Base-by-base conservation (phyloP, 2,113 vertebrate species). In the Chionomys nivalis region DNA sequence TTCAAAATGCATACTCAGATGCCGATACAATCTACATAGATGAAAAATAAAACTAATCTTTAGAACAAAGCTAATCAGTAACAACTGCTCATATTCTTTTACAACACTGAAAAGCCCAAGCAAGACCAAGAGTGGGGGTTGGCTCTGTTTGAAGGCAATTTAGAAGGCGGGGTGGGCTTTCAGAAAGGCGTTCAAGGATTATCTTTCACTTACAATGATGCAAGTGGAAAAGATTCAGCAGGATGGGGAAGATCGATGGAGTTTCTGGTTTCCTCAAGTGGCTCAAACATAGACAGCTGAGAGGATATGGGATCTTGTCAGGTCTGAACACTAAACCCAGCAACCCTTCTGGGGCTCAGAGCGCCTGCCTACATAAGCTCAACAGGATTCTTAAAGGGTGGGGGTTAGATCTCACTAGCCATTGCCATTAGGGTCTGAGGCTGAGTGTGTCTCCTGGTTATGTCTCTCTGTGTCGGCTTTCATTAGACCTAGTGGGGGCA, bases 341-440 rank as follows among this genome's bases (percentile, higher is more conserved):
- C 42, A 86, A 28, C 12, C 1, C 9, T 4, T 72, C 28, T 49
- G 36, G n/a, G 55, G 17, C 55, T 78, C 26, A 72, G 31, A 36
- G 42, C 4, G 9, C 26, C 3, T 26, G 1, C 2, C 7, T 1
- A 3, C 31, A 66, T 1, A 42, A 26, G 5, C 5, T 17, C 24
- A 33, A 55, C 49, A 42, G 31, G 7, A 77, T 33, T 42, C 83
- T 26, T 2, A 21, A 58, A 26, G 33, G 36, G 49, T 6, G 5
- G n/a, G 5, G 5, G 0, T 7, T 3, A 39, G 42, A 42, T 16
- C 7, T 8, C 63, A 31, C 24, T 14, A n/a, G 28, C 61, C 14
- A 58, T n/a, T 66, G 10, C 44, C 7, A 3, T 28, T 16, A 49
- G 14, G 12, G 0, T 44, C 58, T 36, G 49, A 14, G 52, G 33